phyloP scores from a whole-genome alignment of 2,888 invertebrate species.

The Drosophila limbata region DNA sequence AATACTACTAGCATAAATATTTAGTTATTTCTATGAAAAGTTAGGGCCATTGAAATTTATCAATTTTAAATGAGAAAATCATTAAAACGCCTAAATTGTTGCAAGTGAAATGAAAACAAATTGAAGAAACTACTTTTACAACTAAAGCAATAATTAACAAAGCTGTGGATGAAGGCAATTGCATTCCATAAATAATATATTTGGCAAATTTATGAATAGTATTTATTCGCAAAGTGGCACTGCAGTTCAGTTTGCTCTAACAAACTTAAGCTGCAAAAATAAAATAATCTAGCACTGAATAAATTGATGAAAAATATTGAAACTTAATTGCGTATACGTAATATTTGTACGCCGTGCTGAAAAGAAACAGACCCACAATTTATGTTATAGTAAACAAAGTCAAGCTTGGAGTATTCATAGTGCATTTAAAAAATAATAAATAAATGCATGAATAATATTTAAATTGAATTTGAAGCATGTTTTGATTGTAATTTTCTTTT shows the following conservation, averaged over 20 bases:
- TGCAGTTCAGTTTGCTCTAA: neutral
- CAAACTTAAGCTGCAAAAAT: neutral
- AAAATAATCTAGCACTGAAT: neutral
- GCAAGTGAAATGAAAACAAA: neutral
- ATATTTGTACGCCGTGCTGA: neutral
- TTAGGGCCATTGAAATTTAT: neutral
- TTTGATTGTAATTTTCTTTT: conserved; percentile 2
- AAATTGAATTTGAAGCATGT: neutral
- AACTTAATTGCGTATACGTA: neutral
- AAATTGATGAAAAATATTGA: neutral
- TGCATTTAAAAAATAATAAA: neutral
- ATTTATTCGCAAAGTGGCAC: neutral
- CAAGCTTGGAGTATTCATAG: no score
- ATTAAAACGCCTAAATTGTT: no score
- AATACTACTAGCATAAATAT: neutral
- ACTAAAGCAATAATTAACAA: conserved; percentile 1
- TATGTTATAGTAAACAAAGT: neutral
- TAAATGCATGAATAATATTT: neutral
- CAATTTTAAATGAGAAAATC: neutral
- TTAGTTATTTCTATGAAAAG: no score
- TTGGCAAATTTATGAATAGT: neutral
- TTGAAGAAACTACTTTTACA: neutral
- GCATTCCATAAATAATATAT: neutral
- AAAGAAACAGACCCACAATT: neutral
- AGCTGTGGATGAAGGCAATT: neutral